Evolutionary conservation across 2,888 invertebrate genomes (phyloP).

Genomic region (Brachyptera putata): DNA sequence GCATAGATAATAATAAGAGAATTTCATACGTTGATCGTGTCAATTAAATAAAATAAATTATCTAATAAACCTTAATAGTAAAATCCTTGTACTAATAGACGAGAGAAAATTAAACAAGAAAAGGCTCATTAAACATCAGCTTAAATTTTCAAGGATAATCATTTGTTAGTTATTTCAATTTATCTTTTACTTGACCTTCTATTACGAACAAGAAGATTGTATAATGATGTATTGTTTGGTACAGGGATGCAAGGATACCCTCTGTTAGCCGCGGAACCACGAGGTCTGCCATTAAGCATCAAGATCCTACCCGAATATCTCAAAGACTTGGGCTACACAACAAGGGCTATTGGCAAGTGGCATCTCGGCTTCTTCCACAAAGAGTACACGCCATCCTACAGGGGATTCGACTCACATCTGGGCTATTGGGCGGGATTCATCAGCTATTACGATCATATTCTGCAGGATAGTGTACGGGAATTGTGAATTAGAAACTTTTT

Average conservation of each 20-base stretch:
- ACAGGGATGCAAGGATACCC: conserved; percentile 50
- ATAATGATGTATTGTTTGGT: too few species aligned
- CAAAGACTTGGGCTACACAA: conserved; percentile 46
- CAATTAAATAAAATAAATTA: too few species aligned
- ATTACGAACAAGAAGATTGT: too few species aligned
- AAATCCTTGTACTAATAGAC: too few species aligned
- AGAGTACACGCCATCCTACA: conserved; percentile 45
- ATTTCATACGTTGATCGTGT: too few species aligned
- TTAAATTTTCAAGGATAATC: too few species aligned
- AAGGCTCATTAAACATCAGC: too few species aligned
- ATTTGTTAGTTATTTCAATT: neutral
- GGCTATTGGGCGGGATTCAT: conserved; percentile 48
- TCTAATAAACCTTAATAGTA: too few species aligned
- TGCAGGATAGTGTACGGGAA: conserved; percentile 35
- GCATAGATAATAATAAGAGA: too few species aligned
- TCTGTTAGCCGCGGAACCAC: conserved; percentile 45
- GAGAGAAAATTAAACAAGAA: too few species aligned
- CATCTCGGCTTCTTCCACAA: conserved; percentile 47
- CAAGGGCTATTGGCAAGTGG: conserved; percentile 52
- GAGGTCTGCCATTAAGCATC: conserved; percentile 47
- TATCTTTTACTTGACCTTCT: neutral
- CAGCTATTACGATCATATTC: conserved; percentile 49
- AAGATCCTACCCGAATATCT: conserved; percentile 49
- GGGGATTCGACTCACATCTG: conserved; percentile 49
- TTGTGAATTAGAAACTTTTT: too few species aligned